These are phyloP conservation scores for Helicolenus hilgendorfi DNA, from an alignment of 2,797 vertebrate species.

Conservation along the genomic window DNA sequence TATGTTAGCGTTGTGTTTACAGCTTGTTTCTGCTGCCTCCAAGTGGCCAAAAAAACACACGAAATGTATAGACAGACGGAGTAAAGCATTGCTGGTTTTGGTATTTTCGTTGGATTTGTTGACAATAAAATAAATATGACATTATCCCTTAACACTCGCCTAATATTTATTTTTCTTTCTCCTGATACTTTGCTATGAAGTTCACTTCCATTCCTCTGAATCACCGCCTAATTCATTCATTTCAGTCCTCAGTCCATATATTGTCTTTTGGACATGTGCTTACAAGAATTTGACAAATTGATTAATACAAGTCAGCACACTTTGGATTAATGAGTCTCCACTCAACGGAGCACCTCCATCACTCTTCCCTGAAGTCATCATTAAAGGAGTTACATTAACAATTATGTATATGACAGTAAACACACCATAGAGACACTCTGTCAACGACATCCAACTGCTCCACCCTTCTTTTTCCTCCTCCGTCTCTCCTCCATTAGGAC, in stretches of 20 bases:
- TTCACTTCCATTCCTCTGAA: background rate
- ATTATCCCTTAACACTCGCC: background rate
- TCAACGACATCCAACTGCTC: constrained; percentile 45
- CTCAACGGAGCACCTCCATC: constrained; percentile 13
- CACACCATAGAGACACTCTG: constrained; percentile 14
- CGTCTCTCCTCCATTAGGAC: background rate
- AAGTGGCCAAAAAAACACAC: background rate
- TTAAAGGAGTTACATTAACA: constrained; percentile 24
- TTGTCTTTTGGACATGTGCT: background rate
- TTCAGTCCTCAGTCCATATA: too few species aligned
- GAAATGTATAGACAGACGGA: background rate
- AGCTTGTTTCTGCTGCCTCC: background rate
- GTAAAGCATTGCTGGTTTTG: background rate
- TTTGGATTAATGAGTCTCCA: constrained; percentile 18
- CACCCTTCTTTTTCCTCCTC: constrained; percentile 18
- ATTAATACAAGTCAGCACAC: background rate
- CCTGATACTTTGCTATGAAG: background rate
- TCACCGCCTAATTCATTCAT: background rate
- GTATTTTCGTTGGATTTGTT: background rate
- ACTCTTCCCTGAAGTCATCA: background rate
- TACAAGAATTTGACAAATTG: background rate
- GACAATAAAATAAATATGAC: background rate
- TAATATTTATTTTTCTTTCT: background rate
- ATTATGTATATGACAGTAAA: constrained; percentile 29
- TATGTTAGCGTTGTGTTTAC: background rate